A percentile compares a stretch with the other conserved stretches of the same genome.
These are phyloP conservation scores for Homarus americanus DNA, from an alignment of 1,140 invertebrate genomes.

Conservation along the genomic window DNA sequence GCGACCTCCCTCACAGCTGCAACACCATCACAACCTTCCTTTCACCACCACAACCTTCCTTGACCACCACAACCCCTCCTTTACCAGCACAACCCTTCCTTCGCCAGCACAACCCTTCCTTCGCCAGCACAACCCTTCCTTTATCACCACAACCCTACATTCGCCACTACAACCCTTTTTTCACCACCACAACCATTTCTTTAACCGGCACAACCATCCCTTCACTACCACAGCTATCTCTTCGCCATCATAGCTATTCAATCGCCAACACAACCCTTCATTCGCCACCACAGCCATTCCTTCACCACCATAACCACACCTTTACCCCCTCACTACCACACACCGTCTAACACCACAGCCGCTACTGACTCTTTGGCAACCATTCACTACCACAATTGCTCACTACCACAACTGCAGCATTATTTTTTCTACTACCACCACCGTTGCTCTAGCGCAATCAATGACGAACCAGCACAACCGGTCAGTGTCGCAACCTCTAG, in stretches of 20 bases:
- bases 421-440: no score
- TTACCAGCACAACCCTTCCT: no score
- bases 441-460: no score
- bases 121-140: background rate
- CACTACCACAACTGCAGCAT: background rate
- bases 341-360: no score
- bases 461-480: conserved; percentile 1
- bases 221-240: background rate
- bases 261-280: conserved; percentile 5
- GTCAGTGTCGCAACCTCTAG: background rate
- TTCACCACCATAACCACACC: background rate
- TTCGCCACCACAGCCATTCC: background rate
- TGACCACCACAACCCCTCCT: no score
- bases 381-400: background rate
- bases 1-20: conserved; percentile 62
- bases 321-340: background rate
- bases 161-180: background rate
- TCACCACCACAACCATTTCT: background rate
- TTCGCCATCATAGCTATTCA: conserved; percentile 12
- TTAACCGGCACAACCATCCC: background rate
- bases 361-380: background rate
- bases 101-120: no score
- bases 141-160: background rate
- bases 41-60: no score
- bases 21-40: conserved; percentile 7